Percentiles rank a stretch among this genome's conserved stretches.
These are phyloP conservation scores for Cerceris rybyensis DNA, from an alignment of 2,888 invertebrate species.

Conservation along the genomic window DNA sequence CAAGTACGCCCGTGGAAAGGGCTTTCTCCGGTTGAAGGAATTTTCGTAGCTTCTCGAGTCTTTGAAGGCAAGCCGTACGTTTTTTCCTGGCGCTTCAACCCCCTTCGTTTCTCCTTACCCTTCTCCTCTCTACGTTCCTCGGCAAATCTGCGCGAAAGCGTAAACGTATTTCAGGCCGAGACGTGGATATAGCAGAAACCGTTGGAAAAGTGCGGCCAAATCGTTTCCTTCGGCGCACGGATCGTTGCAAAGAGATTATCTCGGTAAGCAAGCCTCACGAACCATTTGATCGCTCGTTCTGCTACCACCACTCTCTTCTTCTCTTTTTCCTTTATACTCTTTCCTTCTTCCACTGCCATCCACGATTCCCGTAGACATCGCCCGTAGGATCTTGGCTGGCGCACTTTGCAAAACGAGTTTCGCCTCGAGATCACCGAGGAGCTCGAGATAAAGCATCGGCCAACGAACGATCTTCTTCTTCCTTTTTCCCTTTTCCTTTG, in stretches of 20 bases:
- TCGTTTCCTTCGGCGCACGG: constrained; percentile 60
- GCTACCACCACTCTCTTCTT: constrained; percentile 34
- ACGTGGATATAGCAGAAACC: constrained; percentile 34
- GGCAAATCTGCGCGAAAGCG: constrained; percentile 53
- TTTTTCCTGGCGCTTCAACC: constrained; percentile 29
- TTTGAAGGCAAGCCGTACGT: constrained; percentile 48
- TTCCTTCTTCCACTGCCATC: neutral
- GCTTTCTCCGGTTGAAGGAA: constrained; percentile 9
- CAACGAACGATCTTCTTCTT: constrained; percentile 50
- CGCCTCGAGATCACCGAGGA: constrained; percentile 41
- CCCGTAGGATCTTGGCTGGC: constrained; percentile 41
- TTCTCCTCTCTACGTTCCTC: neutral
- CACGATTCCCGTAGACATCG: constrained; percentile 41
- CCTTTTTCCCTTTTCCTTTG: constrained; percentile 3
- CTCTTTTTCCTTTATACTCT: constrained; percentile 33
- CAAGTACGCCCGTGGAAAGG: constrained; percentile 38
- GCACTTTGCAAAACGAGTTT: constrained; percentile 66
- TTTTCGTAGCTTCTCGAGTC: constrained; percentile 31
- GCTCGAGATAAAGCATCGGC: constrained; percentile 39
- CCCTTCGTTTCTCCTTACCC: neutral
- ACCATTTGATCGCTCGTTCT: constrained; percentile 67
- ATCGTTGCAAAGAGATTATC: constrained; percentile 70
- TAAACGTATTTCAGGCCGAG: constrained; percentile 56
- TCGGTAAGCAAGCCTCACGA: constrained; percentile 65
- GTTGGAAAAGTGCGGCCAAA: constrained; percentile 54